Base-by-base conservation (phyloP, 2,888 invertebrate genomes). In the Aphidius colemani region DNA sequence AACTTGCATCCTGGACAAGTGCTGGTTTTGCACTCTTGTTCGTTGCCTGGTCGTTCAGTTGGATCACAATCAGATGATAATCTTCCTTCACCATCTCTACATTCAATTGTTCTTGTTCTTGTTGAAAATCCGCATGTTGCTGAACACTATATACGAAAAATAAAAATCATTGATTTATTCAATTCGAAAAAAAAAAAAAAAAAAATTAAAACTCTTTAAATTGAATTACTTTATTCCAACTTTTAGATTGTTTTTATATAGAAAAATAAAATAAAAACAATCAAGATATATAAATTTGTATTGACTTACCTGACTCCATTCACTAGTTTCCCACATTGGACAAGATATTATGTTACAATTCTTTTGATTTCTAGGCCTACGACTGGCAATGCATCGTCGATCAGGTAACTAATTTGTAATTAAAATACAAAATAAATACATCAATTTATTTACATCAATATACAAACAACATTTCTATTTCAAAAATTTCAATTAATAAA, bases 261-360 rank as follows among this genome's bases (percentile, higher is more conserved):
- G 0, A 10, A 30, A 50, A 50, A 10, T 18, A 18, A 50, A 30
- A 50, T 7, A 18, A 7, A 50, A 18, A 50, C 4, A 40, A 40
- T 53, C 41, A 18, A 11, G 7, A 41, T 7, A 18, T 43, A 5
- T 7, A 53, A 11, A 7, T 53, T 53, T 41, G 8, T 43, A 8
- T 30, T n/a, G n/a, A n/a, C n/a, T n/a, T n/a, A 96, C 96, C 85
- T 92, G 90, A 61, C 95, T 94, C 96, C 96, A 96, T 64, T 90
- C 88, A 40, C 92, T 90, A 53, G 91, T 88, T 69, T 91, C 87
- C 97, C 97, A 97, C 70, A 88, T 87, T 1, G 96, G 95, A 79
- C 97, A 97, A 67, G 92, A 91, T 74, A 91, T 88, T 69, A 89
- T 87, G 82, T 92, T 94, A 84, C 96, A 97, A 4, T 89, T 86